Percentiles rank a stretch among this genome's conserved stretches.
Conservation (phyloP, 2,888 invertebrate genomes). For the Vannuccia rotundouncinata region DNA sequence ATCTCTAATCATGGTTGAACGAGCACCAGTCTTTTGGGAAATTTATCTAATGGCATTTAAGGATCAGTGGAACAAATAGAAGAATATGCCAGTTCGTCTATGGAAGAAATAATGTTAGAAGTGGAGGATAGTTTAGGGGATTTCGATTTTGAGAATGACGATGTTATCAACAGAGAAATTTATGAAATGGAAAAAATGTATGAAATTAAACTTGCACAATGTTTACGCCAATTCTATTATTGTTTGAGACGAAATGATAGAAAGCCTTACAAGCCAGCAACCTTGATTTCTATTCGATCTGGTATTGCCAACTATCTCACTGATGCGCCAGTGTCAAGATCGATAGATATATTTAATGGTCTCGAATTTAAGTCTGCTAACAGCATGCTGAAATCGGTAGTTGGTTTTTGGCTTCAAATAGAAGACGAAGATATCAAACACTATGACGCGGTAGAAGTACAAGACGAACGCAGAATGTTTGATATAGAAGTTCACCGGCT, state of each 20-base stretch:
- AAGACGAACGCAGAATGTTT: slow-evolving; percentile 30
- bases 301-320: slow-evolving; percentile 9
- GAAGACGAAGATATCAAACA: slow-evolving; percentile 16
- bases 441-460: not conserved
- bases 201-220: slow-evolving; percentile 14
- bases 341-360: slow-evolving; percentile 13
- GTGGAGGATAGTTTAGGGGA: not conserved
- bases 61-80: slow-evolving; percentile 2
- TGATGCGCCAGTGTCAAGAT: slow-evolving; percentile 24
- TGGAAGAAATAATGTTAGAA: slow-evolving; percentile 1
- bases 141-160: not conserved
- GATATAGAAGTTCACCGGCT: slow-evolving; percentile 20
- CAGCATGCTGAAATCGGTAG: slow-evolving; percentile 20
- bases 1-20: slow-evolving; percentile 16
- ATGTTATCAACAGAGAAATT: not conserved
- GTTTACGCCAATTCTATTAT: slow-evolving; percentile 27
- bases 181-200: slow-evolving; percentile 7
- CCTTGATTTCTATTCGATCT: not conserved
- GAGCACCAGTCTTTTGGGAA: slow-evolving; percentile 19
- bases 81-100: not conserved
- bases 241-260: slow-evolving; percentile 15
- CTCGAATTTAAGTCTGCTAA: slow-evolving; percentile 22
- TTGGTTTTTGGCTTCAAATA: slow-evolving; percentile 29
- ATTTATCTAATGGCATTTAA: slow-evolving; percentile 10
- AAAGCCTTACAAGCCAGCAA: not conserved